phyloP scores from a whole-genome alignment of 2,113 vertebrate genomes.

The Nannospalax galili region DNA sequence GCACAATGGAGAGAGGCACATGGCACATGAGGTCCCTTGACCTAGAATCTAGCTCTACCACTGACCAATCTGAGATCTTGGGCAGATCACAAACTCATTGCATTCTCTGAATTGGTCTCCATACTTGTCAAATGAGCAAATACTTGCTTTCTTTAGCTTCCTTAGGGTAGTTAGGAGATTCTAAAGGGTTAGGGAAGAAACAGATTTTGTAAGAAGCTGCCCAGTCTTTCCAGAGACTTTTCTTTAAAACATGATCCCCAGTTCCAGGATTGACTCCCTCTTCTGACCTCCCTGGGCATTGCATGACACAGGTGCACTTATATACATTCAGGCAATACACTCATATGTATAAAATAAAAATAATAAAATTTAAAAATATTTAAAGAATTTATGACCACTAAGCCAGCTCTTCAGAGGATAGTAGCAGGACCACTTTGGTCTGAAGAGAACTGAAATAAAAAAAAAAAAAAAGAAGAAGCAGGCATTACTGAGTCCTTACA shows the following conservation, averaged over 20 bases:
- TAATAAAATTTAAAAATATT: no score
- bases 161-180: background rate
- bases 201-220: background rate
- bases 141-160: background rate
- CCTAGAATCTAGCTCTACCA: background rate
- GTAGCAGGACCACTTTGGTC: background rate
- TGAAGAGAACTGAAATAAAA: no score
- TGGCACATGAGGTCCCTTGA: background rate
- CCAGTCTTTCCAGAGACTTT: conserved; percentile 7
- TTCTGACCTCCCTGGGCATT: no score
- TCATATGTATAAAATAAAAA: no score
- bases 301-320: no score
- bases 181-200: background rate
- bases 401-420: no score
- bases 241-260: background rate
- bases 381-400: no score
- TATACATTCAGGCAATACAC: no score
- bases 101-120: conserved; percentile 20
- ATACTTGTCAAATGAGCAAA: background rate
- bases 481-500: background rate
- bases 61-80: background rate
- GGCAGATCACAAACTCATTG: background rate
- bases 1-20: background rate
- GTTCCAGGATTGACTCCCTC: no score
- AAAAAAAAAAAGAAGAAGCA: background rate